Evolutionary conservation across 2,113 vertebrate genomes (phyloP), one percentile per base, ranked within the genome.

Genomic region (Limanda limanda): DNA sequence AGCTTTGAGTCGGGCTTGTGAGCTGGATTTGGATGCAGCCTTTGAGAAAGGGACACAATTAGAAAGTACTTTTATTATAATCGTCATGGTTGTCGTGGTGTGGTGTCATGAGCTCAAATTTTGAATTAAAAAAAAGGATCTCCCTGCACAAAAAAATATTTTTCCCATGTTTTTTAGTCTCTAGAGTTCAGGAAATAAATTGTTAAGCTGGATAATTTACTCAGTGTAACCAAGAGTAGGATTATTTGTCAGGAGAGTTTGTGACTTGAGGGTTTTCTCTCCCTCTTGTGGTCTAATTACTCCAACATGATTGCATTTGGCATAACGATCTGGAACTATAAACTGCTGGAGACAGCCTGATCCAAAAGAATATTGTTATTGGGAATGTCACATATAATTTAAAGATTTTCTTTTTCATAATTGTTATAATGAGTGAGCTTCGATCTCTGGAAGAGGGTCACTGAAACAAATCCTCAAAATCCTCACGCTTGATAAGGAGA

Each of bases 361-460:
- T 40, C 68, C 42, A 21, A 63, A 64, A 18, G 14, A 35, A 72
- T 52, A 14, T 25, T 0, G 4, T 65, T 54, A 54, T 58, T 47
- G 59, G n/a, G 74, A 77, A 72, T 85, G 57, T 61, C 45, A 45
- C 11, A 54, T 64, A 21, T 64, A 77, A 55, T 82, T 77, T 14
- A 21, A 48, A 11, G n/a, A 54, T 52, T 64, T 52, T n/a, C 1
- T n/a, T 54, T 54, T 10, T 8, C 1, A 3, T 54, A 9, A 21
- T 54, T 54, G 18, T 21, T 12, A 3, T 51, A 5, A 51, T 51
- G 17, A 51, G 15, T 7, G 0, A 18, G 3, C 17, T 3, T 51
- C 47, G 5, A 48, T 15, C 17, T 48, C 14, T 18, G 47, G 47
- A 18, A 18, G 15, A 51, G 15, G 18, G 47, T 51, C 18, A 17